A percentile compares a stretch with the other conserved stretches of the same genome.
These are phyloP conservation scores for Pangasius mekongensis DNA, from an alignment of 2,797 vertebrate species.

Conservation along the genomic window DNA sequence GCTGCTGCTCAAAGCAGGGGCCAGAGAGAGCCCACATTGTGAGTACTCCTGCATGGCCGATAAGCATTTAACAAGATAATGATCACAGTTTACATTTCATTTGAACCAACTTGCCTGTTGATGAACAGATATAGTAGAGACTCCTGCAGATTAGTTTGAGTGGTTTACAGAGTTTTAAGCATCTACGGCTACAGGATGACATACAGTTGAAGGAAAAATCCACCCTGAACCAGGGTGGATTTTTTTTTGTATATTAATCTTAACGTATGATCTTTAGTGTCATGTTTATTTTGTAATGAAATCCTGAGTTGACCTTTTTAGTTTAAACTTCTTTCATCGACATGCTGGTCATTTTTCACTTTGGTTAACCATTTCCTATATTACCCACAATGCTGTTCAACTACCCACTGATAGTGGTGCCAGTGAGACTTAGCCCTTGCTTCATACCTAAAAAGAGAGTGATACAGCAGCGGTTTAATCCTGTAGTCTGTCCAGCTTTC, in stretches of 20 bases:
- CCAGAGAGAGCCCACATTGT: conserved; percentile 94
- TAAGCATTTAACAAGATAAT: neutral
- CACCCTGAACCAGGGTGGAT: neutral
- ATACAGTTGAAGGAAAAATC: neutral
- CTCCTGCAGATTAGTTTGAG: neutral
- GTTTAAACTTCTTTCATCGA: neutral
- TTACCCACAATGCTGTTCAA: neutral
- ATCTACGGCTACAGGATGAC: neutral
- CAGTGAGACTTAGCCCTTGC: neutral
- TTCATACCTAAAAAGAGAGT: neutral
- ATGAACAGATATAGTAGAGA: neutral
- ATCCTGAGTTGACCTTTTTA: neutral
- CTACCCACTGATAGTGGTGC: neutral
- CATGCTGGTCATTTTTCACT: neutral
- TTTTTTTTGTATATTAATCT: neutral
- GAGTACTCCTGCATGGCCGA: conserved; percentile 70
- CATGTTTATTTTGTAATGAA: neutral
- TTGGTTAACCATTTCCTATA: neutral
- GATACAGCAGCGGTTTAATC: neutral
- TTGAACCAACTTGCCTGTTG: neutral
- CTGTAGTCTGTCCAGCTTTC: neutral
- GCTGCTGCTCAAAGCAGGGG: conserved; percentile 87
- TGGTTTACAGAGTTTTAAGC: neutral
- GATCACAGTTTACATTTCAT: neutral
- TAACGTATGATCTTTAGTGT: neutral